Evolutionary conservation across 2,888 invertebrate genomes (phyloP), one percentile per base, ranked within the genome.

Genomic region (Idaea biselata): DNA sequence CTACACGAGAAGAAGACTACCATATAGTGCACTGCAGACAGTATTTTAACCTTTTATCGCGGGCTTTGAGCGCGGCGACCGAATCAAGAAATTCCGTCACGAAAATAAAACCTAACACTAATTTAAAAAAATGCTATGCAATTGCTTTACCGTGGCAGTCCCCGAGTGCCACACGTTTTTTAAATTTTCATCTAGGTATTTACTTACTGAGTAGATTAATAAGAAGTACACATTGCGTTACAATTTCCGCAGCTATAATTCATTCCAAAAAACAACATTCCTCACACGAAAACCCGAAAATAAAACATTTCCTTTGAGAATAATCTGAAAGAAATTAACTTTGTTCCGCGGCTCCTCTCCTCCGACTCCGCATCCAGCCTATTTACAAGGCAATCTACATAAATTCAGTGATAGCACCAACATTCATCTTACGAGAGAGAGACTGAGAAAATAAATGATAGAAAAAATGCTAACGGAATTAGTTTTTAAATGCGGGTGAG

Each of bases 301-400:
- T 44, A 44, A 58, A 54, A 62, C 60, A 44, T 66, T 63, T 58
- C 60, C 58, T 63, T 61, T 63, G 18, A 58, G 60, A 66, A 60
- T 66, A 58, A 66, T 63, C 60, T 61, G 32, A 16, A 56, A 62
- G 55, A 64, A 66, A 62, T 66, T 66, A 64, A 62, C 60, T 64
- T 66, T 64, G 60, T 62, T 66, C 62, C 58, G 61, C 55, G 63
- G 44, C 44, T 44, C 44, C 44, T 14, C 44, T 44, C 44, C 44
- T 44, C 32, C 44, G 14, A 11, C 44, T 14, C 1, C 44, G 44
- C 44, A 44, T 8, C 44, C 14, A 44, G 44, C 44, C 63, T 65
- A 67, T 67, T 67, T 65, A 65, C 67, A 64, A 63, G 62, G 63
- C 61, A 65, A 67, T 67, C 65, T 67, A 64, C 67, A 67, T 67